Evolutionary conservation across 1,140 invertebrate species (phyloP).

Genomic region (Cecropterus lyciades): DNA sequence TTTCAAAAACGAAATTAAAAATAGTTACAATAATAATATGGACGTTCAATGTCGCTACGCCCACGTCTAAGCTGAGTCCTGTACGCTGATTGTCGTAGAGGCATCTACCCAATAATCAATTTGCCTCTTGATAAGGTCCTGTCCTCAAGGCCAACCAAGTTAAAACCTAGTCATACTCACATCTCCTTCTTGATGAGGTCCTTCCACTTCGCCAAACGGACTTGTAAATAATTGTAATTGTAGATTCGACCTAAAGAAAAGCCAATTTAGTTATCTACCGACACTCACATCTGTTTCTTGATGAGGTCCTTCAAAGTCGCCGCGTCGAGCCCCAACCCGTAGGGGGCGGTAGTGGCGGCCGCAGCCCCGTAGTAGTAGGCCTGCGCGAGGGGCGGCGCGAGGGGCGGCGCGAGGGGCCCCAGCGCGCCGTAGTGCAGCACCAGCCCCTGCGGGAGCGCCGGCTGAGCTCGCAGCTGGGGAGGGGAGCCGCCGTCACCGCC

Average conservation of each 20-base stretch:
- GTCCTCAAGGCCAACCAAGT: too few relatives aligned
- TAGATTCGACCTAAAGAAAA: too few relatives aligned
- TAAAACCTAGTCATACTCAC: slow-evolving; percentile 83
- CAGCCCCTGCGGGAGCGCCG: slow-evolving; percentile 61
- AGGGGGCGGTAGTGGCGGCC: slow-evolving; percentile 71
- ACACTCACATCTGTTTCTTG: slow-evolving; percentile 92
- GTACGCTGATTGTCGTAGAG: too few relatives aligned
- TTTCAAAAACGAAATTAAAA: too few relatives aligned
- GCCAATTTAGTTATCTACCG: too few relatives aligned
- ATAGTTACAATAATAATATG: too few relatives aligned
- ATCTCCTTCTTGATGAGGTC: slow-evolving; percentile 94
- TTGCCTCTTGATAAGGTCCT: too few relatives aligned
- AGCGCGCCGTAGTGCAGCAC: slow-evolving; percentile 62
- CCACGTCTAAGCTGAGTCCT: too few relatives aligned
- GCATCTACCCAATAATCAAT: too few relatives aligned
- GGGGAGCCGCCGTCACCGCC: slow-evolving; percentile 12
- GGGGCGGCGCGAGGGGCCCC: slow-evolving; percentile 46
- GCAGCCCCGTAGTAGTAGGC: slow-evolving; percentile 74
- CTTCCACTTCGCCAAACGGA: slow-evolving; percentile 88
- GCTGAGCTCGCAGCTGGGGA: slow-evolving; percentile 63
- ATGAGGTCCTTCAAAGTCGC: slow-evolving; percentile 90
- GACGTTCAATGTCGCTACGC: too few relatives aligned
- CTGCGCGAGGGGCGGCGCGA: slow-evolving; percentile 64
- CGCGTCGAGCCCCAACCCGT: slow-evolving; percentile 83
- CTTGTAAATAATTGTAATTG: too few relatives aligned